Conservation (phyloP, 37 sponge, comb jelly and placozoan genomes). For the Oopsacas minuta region DNA sequence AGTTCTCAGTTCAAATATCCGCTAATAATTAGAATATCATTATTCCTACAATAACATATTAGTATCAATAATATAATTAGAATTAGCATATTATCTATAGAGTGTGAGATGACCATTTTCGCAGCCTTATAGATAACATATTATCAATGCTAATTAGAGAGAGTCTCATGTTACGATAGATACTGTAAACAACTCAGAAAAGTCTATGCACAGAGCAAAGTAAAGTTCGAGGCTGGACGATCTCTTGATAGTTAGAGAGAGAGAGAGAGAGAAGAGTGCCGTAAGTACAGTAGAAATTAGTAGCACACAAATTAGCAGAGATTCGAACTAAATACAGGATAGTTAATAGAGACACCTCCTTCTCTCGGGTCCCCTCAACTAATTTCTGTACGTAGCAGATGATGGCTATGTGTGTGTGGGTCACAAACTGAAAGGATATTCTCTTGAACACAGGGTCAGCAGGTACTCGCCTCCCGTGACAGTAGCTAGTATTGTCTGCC, state of each 20-base stretch:
- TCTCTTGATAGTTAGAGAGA: neutral
- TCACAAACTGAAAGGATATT: neutral
- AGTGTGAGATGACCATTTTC: too few relatives aligned
- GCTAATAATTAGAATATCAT: too few relatives aligned
- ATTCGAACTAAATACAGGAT: neutral
- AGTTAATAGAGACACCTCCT: neutral
- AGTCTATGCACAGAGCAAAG: neutral
- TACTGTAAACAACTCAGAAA: too few relatives aligned
- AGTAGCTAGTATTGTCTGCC: neutral
- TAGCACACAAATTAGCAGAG: slow-evolving; percentile 1
- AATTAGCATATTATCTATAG: too few relatives aligned
- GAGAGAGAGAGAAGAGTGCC: too few relatives aligned
- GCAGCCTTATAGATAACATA: too few relatives aligned
- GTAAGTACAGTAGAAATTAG: neutral
- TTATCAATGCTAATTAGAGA: too few relatives aligned
- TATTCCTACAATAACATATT: too few relatives aligned
- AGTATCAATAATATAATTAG: too few relatives aligned
- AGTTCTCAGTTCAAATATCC: too few relatives aligned
- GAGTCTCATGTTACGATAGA: too few relatives aligned
- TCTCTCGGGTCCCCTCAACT: neutral
- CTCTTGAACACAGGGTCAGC: neutral
- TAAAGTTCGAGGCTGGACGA: neutral
- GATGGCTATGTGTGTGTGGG: neutral
- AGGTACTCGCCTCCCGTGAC: neutral
- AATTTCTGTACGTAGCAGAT: neutral